These are phyloP conservation scores for Drosophila orena DNA, from an alignment of 1,140 invertebrate genomes.

Conservation along the genomic window DNA sequence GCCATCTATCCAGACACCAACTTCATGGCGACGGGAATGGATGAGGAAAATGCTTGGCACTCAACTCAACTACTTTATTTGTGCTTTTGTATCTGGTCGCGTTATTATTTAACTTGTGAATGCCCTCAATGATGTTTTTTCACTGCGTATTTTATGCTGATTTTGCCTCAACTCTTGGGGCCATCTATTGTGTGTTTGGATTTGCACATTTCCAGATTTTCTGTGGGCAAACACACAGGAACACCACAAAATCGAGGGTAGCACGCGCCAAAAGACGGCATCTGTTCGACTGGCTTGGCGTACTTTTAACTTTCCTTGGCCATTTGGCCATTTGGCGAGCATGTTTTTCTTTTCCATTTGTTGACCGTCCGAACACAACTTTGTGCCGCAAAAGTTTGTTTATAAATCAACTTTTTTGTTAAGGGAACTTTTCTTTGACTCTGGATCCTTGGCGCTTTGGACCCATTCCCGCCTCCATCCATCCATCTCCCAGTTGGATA, in stretches of 20 bases:
- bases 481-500: constrained; percentile 43
- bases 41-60: constrained; percentile 30
- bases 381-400: constrained; percentile 73
- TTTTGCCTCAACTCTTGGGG: constrained; percentile 29
- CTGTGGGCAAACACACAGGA: not conserved
- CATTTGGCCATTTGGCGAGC: constrained; percentile 71
- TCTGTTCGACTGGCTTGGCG: constrained; percentile 25
- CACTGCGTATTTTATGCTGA: constrained; percentile 49
- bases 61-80: constrained; percentile 56
- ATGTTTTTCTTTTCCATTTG: constrained; percentile 63
- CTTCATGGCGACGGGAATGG: constrained; percentile 5
- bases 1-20: constrained; percentile 40
- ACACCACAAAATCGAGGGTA: constrained; percentile 12
- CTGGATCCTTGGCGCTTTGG: not conserved
- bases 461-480: not conserved
- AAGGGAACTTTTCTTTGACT: constrained; percentile 40
- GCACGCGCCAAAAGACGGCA: constrained; percentile 34
- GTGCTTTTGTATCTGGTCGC: constrained; percentile 52
- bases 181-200: constrained; percentile 49
- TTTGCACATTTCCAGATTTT: constrained; percentile 15
- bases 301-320: constrained; percentile 68
- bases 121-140: constrained; percentile 53
- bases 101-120: constrained; percentile 61
- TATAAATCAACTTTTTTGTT: constrained; percentile 76
- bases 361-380: constrained; percentile 65